Conservation (phyloP, 2,113 vertebrate genomes). For the Rhinolophus sinicus region DNA sequence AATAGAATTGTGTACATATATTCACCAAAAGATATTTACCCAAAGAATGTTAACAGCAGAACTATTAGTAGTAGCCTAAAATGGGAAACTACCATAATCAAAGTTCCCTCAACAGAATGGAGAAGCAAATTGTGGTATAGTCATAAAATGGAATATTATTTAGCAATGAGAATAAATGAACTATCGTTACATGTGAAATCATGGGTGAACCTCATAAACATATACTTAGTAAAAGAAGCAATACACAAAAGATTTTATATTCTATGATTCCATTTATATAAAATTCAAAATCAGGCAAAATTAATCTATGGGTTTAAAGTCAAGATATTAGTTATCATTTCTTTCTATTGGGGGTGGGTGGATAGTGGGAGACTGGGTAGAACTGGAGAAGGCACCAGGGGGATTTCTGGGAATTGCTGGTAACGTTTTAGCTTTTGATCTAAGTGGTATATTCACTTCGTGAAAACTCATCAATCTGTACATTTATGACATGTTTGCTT, state of each 20-base stretch:
- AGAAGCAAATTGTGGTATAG: background rate
- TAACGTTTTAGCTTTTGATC: background rate
- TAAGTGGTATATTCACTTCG: background rate
- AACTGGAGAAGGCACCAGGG: background rate
- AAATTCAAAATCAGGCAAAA: background rate
- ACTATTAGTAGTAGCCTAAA: background rate
- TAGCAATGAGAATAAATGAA: background rate
- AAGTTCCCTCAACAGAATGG: background rate
- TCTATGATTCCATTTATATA: background rate
- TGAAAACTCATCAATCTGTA: background rate
- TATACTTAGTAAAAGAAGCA: background rate
- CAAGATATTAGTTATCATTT: background rate
- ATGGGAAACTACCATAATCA: background rate
- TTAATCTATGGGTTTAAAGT: background rate
- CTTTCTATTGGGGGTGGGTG: background rate
- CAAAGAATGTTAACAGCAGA: background rate
- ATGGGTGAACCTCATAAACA: background rate
- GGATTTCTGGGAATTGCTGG: background rate
- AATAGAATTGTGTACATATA: background rate
- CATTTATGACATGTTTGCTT: background rate
- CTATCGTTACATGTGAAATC: background rate
- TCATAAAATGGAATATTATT: background rate
- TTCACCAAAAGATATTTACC: slow-evolving; percentile 12
- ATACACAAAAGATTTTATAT: background rate
- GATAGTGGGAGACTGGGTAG: background rate